phyloP scores from a whole-genome alignment of 2,888 invertebrate species.

The Thereva nobilitata region DNA sequence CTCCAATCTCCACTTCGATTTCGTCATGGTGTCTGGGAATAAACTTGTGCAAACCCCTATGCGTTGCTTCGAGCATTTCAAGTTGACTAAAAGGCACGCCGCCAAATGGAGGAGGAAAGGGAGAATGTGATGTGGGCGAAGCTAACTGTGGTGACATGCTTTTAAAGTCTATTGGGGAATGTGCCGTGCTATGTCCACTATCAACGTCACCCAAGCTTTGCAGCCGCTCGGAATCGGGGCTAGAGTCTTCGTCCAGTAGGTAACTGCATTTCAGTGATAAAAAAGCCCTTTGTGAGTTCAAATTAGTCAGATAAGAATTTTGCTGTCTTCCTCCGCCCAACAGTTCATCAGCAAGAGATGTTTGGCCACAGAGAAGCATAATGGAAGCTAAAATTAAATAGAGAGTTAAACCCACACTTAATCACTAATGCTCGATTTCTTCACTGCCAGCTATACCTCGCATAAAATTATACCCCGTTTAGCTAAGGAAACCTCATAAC shows the following conservation, averaged over 20 bases:
- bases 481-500: too few relatives aligned
- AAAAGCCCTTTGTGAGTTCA: conserved; percentile 60
- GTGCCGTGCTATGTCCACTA: conserved; percentile 89
- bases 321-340: conserved; percentile 32
- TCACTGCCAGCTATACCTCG: neutral
- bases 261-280: conserved; percentile 75
- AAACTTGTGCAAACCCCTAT: conserved; percentile 94
- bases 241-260: conserved; percentile 78
- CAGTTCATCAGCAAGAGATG: conserved; percentile 59
- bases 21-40: conserved; percentile 94
- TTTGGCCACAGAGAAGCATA: conserved; percentile 64
- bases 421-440: too few relatives aligned
- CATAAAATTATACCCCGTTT: neutral
- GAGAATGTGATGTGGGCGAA: conserved; percentile 66
- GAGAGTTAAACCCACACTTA: neutral
- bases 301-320: conserved; percentile 50
- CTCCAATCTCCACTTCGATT: conserved; percentile 95
- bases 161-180: conserved; percentile 88
- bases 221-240: conserved; percentile 83
- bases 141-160: conserved; percentile 75
- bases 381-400: conserved; percentile 64
- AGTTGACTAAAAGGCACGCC: conserved; percentile 80
- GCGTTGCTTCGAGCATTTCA: conserved; percentile 90
- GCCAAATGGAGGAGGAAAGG: conserved; percentile 68
- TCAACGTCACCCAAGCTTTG: conserved; percentile 77